Conservation (phyloP, 2,113 vertebrate species). For the Cisticola juncidis region DNA sequence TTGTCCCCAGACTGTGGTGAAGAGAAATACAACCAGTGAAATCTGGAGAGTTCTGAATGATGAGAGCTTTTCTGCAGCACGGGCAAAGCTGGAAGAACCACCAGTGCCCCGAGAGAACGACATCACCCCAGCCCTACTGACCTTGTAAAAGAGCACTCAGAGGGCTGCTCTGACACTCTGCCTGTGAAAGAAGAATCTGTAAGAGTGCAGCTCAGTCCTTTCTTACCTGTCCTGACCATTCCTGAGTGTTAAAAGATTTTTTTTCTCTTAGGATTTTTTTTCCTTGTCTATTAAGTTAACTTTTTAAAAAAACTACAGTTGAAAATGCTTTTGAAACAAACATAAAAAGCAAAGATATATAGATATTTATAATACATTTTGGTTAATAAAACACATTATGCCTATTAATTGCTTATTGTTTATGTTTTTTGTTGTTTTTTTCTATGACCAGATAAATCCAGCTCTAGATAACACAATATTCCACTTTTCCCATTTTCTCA, state of each 20-base stretch:
- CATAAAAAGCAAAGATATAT: neutral
- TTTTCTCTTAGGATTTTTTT: neutral
- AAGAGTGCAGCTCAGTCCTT: neutral
- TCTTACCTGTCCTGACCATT: neutral
- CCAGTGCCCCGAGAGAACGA: rapidly evolving
- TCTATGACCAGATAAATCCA: neutral
- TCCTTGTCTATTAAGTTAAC: too few species aligned
- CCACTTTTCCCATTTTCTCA: neutral
- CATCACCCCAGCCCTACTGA: neutral
- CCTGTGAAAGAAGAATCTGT: neutral
- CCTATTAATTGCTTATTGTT: neutral
- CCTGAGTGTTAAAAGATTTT: neutral
- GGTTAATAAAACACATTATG: rapidly evolving
- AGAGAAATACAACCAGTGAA: neutral
- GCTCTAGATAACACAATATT: neutral
- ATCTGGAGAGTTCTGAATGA: neutral
- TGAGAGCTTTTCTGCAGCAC: neutral
- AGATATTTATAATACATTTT: neutral
- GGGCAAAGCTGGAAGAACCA: neutral
- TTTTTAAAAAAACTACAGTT: neutral
- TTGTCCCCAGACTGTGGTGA: neutral
- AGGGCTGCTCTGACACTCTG: neutral
- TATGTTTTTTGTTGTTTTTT: neutral
- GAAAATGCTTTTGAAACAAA: neutral
- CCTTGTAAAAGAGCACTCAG: neutral